Evolutionary conservation across 2,888 invertebrate genomes (phyloP), one percentile per base, ranked within the genome.

Genomic region (Octonoba sinensis): DNA sequence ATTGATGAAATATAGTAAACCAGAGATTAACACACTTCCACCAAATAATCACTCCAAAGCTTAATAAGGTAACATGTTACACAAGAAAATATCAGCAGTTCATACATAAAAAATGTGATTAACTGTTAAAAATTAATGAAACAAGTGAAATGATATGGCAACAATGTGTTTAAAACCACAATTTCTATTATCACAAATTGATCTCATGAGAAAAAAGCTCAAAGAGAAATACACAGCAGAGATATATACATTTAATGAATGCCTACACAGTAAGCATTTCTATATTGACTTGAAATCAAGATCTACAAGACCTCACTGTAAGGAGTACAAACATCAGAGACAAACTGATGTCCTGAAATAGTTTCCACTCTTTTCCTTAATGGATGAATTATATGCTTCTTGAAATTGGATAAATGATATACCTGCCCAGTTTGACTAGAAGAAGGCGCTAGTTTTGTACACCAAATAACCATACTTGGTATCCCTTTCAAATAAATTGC

Each of bases 221-320:
- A 82, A 82, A 70, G 82, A 82, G 71, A 82, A 79, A 70, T 44
- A 69, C 67, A 70, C 74, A 65, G 75, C 66, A 54, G 65, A 72
- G 62, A 72, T 74, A 82, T 75, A 36, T 82, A 76, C 72, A 74
- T 69, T 69, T 56, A 74, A 81, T 44, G 60, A 82, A 82, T 76
- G 82, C 82, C 82, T 82, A 82, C 82, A 82, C 59, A 62, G 82
- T 82, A 82, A 82, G 82, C 82, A 82, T 76, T 71, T 64, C 54
- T 24, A 71, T 75, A 74, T 65, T 62, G 66, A 81, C 70, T 71
- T 75, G 57, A 75, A 82, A 82, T 66, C 82, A 71, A 82, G 76
- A 81, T 81, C 69, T 73, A 75, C 70, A 76, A 76, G 76, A 76
- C 76, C 82, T 82, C 82, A 76, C 82, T 82, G 75, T 82, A 76